Conservation (phyloP, 2,888 invertebrate genomes). For the Apocheima hispidaria region DNA sequence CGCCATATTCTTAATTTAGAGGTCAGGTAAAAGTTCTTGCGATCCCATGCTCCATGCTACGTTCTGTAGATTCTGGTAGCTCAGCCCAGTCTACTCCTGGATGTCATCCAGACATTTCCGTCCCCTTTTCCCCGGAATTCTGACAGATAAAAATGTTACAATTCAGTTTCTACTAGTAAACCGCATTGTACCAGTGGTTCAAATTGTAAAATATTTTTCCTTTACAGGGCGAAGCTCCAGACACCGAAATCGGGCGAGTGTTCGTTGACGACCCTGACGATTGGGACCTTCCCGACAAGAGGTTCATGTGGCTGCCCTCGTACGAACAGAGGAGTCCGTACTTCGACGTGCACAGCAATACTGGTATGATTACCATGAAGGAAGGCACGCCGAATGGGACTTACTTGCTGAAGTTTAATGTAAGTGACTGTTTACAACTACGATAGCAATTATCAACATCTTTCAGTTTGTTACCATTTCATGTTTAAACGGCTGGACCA, state of each 20-base stretch:
- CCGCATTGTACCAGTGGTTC: no score
- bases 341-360: slow-evolving; percentile 91
- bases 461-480: no score
- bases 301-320: slow-evolving; percentile 90
- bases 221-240: slow-evolving; percentile 89
- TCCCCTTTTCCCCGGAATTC: no score
- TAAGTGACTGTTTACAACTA: slow-evolving; percentile 59
- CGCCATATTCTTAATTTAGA: no score
- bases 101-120: no score
- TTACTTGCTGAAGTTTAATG: slow-evolving; percentile 91
- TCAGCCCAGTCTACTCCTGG: no score
- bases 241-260: slow-evolving; percentile 95
- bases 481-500: no score
- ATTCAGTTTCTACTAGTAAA: no score
- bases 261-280: slow-evolving; percentile 98
- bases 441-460: neutral
- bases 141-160: no score
- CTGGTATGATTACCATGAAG: slow-evolving; percentile 95
- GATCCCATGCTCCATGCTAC: no score
- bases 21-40: no score
- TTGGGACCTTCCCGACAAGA: slow-evolving; percentile 98
- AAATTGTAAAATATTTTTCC: slow-evolving; percentile 27
- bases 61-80: no score
- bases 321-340: slow-evolving; percentile 84
- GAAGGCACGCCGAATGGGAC: slow-evolving; percentile 91